phyloP scores from a whole-genome alignment of 2,113 vertebrate genomes.

The Meleagris gallopavo region DNA sequence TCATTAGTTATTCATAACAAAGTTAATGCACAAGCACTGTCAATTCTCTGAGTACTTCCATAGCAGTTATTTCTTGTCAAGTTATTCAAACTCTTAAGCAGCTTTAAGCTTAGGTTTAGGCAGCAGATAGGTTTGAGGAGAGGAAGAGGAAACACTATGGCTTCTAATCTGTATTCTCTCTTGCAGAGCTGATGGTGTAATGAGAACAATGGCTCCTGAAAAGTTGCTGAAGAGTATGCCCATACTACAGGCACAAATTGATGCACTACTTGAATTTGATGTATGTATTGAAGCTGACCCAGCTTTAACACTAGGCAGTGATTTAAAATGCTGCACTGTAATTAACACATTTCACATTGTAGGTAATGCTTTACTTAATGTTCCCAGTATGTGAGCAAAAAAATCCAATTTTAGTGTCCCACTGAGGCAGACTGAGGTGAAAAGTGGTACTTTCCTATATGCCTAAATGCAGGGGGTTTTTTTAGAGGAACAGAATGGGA shows the following conservation, averaged over 20 bases:
- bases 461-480: neutral
- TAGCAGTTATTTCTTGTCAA: neutral
- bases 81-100: neutral
- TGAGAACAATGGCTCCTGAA: constrained; percentile 96
- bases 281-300: constrained; percentile 79
- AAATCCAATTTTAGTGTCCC: neutral
- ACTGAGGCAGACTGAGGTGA: neutral
- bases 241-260: constrained; percentile 94
- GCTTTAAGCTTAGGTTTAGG: neutral
- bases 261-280: constrained; percentile 96
- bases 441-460: neutral
- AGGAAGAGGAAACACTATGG: neutral
- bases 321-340: neutral
- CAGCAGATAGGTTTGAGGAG: neutral
- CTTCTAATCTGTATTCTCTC: constrained; percentile 22
- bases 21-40: neutral
- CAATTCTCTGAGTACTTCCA: neutral
- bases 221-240: constrained; percentile 98
- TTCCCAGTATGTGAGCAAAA: neutral
- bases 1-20: neutral
- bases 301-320: neutral
- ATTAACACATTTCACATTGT: neutral
- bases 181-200: constrained; percentile 92
- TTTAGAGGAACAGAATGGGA: neutral
- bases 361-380: neutral